phyloP scores from a whole-genome alignment of 35 echinoderm and acorn worm species.

The Anneissia japonica region DNA sequence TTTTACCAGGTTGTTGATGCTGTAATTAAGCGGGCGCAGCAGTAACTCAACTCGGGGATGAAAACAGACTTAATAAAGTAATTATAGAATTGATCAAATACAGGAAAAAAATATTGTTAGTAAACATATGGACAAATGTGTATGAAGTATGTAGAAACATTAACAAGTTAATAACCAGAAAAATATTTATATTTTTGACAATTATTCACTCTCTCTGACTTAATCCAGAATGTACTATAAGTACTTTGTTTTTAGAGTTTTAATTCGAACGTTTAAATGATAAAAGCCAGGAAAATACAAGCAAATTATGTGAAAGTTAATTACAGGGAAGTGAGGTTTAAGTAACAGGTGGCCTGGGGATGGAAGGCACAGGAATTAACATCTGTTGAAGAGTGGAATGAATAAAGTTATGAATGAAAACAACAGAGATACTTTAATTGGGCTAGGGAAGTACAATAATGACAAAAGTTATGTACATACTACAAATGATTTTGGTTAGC shows the following conservation, averaged over 20 bases:
- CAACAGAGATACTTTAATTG: no score
- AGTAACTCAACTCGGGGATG: not conserved
- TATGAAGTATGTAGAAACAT: not conserved
- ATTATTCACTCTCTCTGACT: not conserved
- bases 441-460: no score
- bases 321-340: not conserved
- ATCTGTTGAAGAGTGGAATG: no score
- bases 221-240: not conserved
- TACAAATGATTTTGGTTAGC: no score
- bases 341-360: not conserved
- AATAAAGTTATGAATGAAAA: no score
- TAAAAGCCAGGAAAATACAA: not conserved
- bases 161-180: not conserved
- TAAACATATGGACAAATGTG: not conserved
- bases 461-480: no score
- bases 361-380: no score
- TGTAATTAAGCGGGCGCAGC: not conserved
- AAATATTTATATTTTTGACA: not conserved
- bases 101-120: not conserved
- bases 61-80: not conserved
- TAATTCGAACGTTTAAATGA: not conserved
- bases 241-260: not conserved
- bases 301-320: not conserved
- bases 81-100: not conserved
- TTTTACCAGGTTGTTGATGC: not conserved